These are phyloP conservation scores for Trachythela sp. DNA, from an alignment of 64 coral and sea anemone genomes.

Conservation along the genomic window DNA sequence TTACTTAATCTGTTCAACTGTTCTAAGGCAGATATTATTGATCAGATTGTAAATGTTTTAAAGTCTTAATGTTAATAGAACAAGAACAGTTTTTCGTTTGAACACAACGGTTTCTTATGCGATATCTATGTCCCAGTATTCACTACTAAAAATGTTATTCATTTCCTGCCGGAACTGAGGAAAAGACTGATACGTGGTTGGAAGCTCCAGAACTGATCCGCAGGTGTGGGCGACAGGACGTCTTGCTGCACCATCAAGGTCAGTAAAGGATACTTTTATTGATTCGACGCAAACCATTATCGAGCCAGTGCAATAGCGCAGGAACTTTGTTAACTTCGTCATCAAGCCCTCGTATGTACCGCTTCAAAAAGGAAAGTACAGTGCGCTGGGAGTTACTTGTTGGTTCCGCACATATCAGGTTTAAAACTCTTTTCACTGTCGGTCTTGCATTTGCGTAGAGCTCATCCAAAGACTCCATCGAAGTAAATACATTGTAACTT, in stretches of 20 bases:
- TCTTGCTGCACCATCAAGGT: conserved; percentile 27
- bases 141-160: conserved; percentile 6
- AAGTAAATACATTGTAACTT: neutral
- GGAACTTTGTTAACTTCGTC: neutral
- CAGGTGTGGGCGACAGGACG: conserved; percentile 39
- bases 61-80: too few relatives aligned
- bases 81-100: too few relatives aligned
- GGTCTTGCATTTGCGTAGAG: neutral
- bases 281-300: neutral
- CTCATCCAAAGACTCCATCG: neutral
- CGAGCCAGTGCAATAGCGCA: neutral
- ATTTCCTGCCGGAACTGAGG: conserved; percentile 31
- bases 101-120: too few relatives aligned
- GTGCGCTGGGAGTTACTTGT: neutral
- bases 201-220: conserved; percentile 37
- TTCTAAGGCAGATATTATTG: too few relatives aligned
- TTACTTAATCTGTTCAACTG: too few relatives aligned
- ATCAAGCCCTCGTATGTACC: neutral
- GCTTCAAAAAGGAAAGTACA: neutral
- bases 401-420: neutral
- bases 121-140: neutral
- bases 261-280: conserved; percentile 17
- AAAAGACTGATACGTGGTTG: conserved; percentile 35
- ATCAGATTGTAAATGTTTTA: too few relatives aligned
- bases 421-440: neutral